Evolutionary conservation across 1,140 invertebrate species (phyloP).

Genomic region (Argopecten irradians): DNA sequence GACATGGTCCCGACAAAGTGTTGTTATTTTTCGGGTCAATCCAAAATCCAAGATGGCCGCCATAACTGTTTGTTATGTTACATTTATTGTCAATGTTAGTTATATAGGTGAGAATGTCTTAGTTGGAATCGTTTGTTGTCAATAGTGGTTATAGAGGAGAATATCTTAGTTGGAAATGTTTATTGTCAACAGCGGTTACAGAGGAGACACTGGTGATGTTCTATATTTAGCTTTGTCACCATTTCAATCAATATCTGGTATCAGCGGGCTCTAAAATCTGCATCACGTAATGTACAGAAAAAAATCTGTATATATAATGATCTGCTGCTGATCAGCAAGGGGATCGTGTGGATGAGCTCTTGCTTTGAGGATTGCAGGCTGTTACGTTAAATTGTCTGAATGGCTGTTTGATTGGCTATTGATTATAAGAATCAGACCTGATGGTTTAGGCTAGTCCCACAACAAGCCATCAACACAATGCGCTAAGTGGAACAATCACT

Average conservation of each 20-base stretch:
- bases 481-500: neutral
- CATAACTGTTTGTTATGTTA: too few species aligned
- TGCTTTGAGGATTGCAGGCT: neutral
- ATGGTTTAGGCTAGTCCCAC: neutral
- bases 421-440: neutral
- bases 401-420: neutral
- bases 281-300: conserved; percentile 6
- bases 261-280: neutral
- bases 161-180: neutral
- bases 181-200: neutral
- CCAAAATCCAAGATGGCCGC: too few species aligned
- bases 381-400: conserved; percentile 10
- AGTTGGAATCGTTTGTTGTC: too few species aligned
- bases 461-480: neutral
- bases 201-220: neutral
- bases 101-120: too few species aligned
- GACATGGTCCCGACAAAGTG: too few species aligned
- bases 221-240: neutral
- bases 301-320: neutral
- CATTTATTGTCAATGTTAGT: too few species aligned
- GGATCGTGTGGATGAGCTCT: neutral
- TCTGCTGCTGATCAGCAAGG: neutral
- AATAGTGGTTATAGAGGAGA: too few species aligned
- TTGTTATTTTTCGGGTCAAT: too few species aligned
- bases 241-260: conserved; percentile 11